Base-by-base conservation (phyloP, 2,113 vertebrate species). In the Mandrillus leucophaeus region DNA sequence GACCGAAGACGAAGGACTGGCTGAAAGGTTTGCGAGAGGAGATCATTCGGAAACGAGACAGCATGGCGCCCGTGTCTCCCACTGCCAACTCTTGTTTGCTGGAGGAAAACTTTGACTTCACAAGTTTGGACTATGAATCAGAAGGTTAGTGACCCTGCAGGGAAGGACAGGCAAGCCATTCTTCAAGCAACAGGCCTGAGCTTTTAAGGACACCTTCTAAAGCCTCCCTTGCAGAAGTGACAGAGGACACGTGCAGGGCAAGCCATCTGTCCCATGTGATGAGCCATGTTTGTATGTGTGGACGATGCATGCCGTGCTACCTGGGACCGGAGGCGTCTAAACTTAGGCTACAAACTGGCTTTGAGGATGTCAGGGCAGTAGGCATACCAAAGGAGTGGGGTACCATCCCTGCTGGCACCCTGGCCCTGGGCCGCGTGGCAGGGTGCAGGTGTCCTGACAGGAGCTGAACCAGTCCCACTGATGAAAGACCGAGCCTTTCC, bases 31-130 rank as follows among this genome's bases (percentile, higher is more conserved):
- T 99, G 90, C 98, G 98, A 25, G 99, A 99, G 43, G 99, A 99
- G 98, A 98, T 99, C 57, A 68, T 97, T 32, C 98, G 98, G 8
- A 99, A 99, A 80, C 98, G 99, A 30, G 99, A 99, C 73, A 99
- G 99, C 23, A 0, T 98, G 83, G 98, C 68, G 12, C 97, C 98
- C 0, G 40, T 98, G 98, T 99, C 99, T 9, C 99, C 99, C 70
- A 99, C 98, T 0, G 99, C 99, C 98, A 99, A 98, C 55, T 99
- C 99, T 35, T 98, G 97, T 70, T 95, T 99, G 92, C 95, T 99
- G 79, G 99, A 99, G 96, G 99, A 99, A 96, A 99, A 97, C 88
- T 99, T 99, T 52, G 99, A 99, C 96, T 99, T 99, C 87, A 98
- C 98, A 0, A 99, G 98, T 96, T 96, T 99, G 81, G 99, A 99